Conservation (phyloP, 2,113 vertebrate species). For the Chunga burmeisteri region DNA sequence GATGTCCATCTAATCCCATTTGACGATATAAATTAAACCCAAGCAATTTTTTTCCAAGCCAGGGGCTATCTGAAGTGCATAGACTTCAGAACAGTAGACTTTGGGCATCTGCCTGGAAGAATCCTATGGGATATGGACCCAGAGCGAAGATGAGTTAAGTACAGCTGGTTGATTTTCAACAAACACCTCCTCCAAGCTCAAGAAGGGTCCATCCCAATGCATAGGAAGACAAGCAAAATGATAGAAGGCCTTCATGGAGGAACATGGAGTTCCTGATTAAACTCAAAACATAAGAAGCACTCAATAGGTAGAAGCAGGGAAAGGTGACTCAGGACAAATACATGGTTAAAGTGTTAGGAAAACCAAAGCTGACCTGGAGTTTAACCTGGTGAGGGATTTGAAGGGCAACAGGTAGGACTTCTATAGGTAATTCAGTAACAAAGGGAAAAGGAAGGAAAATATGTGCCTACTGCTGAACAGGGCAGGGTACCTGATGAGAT, state of each 20-base stretch:
- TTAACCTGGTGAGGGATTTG: background rate
- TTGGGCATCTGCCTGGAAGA: background rate
- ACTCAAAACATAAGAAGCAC: background rate
- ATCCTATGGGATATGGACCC: background rate
- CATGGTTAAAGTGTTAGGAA: background rate
- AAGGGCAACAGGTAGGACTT: background rate
- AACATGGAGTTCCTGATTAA: background rate
- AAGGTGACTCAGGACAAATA: background rate
- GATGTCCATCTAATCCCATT: background rate
- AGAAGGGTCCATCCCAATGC: background rate
- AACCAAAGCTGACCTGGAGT: background rate
- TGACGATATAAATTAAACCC: background rate
- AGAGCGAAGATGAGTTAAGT: background rate
- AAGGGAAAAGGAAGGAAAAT: background rate
- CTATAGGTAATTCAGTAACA: background rate
- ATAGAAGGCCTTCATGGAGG: background rate
- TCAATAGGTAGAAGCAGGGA: background rate
- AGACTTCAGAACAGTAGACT: background rate
- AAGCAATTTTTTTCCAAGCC: background rate
- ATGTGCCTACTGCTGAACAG: rapidly evolving
- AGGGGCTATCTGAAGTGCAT: background rate
- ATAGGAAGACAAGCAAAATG: background rate
- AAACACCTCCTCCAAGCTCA: background rate
- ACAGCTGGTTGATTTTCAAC: background rate
- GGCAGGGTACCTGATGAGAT: rapidly evolving